A percentile compares a stretch with the other conserved stretches of the same genome.
Conservation (phyloP, 2,888 invertebrate genomes). For the Catocala nupta region DNA sequence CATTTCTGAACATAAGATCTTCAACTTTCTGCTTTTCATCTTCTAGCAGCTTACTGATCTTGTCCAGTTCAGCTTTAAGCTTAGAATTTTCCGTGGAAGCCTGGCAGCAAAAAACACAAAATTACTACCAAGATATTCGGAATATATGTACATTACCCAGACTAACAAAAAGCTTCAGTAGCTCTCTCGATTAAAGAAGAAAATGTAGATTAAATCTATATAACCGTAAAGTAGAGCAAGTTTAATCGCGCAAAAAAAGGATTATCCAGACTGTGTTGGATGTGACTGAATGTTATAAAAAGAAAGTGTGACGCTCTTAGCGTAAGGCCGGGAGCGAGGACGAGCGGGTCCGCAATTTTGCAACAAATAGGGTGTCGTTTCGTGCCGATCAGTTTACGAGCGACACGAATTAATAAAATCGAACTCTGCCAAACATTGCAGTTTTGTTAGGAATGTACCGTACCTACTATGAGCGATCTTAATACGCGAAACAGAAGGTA, state of each 20-base stretch:
- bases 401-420: too few relatives aligned
- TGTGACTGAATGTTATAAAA: slow-evolving; percentile 16
- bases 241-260: slow-evolving; percentile 6
- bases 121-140: background rate
- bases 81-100: slow-evolving; percentile 85
- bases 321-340: background rate
- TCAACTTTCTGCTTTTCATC: slow-evolving; percentile 94
- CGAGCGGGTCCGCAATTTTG: too few relatives aligned
- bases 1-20: slow-evolving; percentile 96
- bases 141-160: too few relatives aligned
- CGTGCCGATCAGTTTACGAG: too few relatives aligned
- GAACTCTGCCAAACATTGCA: too few relatives aligned
- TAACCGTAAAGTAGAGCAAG: slow-evolving; percentile 14
- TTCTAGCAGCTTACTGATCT: slow-evolving; percentile 89
- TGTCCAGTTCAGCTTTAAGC: slow-evolving; percentile 86
- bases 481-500: too few relatives aligned
- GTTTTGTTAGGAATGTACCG: too few relatives aligned
- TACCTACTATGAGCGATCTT: too few relatives aligned
- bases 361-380: too few relatives aligned
- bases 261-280: slow-evolving; percentile 19
- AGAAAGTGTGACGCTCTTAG: slow-evolving; percentile 15
- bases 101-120: slow-evolving; percentile 57
- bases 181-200: too few relatives aligned
- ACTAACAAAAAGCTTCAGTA: too few relatives aligned
- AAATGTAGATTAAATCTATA: background rate